These are phyloP conservation scores for Pavo muticus DNA, from an alignment of 2,113 vertebrate species.

Conservation along the genomic window DNA sequence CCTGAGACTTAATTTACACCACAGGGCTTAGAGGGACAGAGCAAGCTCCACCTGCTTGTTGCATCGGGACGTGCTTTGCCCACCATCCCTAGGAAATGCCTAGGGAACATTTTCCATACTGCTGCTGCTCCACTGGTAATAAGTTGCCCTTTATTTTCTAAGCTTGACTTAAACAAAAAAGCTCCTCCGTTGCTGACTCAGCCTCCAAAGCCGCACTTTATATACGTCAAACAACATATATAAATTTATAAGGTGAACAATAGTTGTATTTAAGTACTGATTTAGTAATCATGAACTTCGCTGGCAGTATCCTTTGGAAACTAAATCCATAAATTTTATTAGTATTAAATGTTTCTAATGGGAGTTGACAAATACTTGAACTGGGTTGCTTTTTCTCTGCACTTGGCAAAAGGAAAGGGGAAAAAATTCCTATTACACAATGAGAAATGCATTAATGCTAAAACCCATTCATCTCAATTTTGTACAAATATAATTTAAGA, in stretches of 20 bases:
- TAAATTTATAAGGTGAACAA: conserved; percentile 90
- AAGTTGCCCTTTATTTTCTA: conserved; percentile 66
- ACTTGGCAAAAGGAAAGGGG: conserved; percentile 84
- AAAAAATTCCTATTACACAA: conserved; percentile 85
- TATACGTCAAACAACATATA: conserved; percentile 69
- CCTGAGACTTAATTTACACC: background rate
- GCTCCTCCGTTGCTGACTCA: conserved; percentile 69
- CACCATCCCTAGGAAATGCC: background rate
- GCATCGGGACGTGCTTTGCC: background rate
- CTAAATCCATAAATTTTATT: conserved; percentile 92
- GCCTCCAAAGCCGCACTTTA: conserved; percentile 69
- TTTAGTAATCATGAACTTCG: conserved; percentile 83
- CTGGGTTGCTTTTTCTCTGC: conserved; percentile 84
- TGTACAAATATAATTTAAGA: conserved; percentile 90
- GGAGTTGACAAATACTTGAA: conserved; percentile 98
- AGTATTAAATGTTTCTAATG: conserved; percentile 96
- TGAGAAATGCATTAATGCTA: conserved; percentile 83
- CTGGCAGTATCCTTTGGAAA: conserved; percentile 94
- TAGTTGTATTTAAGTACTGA: conserved; percentile 86
- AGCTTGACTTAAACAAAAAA: conserved; percentile 49
- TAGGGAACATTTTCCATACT: background rate
- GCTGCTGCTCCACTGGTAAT: conserved; percentile 29
- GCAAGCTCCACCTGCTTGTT: conserved; percentile 4
- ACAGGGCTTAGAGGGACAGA: background rate
- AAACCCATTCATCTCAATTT: conserved; percentile 89